These are phyloP conservation scores for Buphagus erythrorhynchus DNA, from an alignment of 2,797 vertebrate species.

Conservation along the genomic window DNA sequence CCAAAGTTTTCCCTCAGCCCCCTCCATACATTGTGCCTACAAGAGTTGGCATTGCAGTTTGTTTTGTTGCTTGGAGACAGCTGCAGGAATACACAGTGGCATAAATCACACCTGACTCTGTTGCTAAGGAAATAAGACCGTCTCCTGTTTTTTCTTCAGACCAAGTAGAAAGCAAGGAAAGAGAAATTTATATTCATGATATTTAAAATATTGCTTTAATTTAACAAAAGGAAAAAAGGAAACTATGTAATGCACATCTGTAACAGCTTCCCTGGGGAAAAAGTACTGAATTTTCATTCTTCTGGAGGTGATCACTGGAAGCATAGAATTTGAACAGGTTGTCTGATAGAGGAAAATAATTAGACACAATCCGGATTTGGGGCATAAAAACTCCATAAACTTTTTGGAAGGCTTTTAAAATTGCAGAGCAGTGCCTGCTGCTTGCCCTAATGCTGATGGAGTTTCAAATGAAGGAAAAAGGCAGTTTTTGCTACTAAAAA, in stretches of 20 bases:
- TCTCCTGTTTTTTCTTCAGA: slow-evolving; percentile 54
- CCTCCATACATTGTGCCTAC: neutral
- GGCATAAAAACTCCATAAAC: neutral
- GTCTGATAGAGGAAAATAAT: neutral
- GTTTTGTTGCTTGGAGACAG: slow-evolving; percentile 70
- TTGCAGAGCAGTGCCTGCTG: neutral
- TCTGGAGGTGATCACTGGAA: neutral
- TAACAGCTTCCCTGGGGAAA: neutral
- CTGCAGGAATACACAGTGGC: slow-evolving; percentile 31
- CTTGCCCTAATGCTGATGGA: neutral
- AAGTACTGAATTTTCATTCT: neutral
- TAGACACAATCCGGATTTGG: neutral
- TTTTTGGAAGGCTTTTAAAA: neutral
- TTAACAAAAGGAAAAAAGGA: neutral
- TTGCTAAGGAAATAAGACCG: slow-evolving; percentile 70
- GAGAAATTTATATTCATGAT: neutral
- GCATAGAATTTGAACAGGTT: neutral
- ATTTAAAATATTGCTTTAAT: slow-evolving; percentile 51
- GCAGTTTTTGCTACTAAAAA: neutral
- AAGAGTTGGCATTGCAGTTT: slow-evolving; percentile 10
- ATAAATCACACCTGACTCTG: slow-evolving; percentile 64
- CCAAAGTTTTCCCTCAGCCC: neutral
- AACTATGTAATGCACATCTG: neutral
- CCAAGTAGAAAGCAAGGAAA: neutral
- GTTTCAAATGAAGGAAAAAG: neutral